Evolutionary conservation across 2,888 invertebrate genomes (phyloP).

Genomic region (Stenodema calcarata): DNA sequence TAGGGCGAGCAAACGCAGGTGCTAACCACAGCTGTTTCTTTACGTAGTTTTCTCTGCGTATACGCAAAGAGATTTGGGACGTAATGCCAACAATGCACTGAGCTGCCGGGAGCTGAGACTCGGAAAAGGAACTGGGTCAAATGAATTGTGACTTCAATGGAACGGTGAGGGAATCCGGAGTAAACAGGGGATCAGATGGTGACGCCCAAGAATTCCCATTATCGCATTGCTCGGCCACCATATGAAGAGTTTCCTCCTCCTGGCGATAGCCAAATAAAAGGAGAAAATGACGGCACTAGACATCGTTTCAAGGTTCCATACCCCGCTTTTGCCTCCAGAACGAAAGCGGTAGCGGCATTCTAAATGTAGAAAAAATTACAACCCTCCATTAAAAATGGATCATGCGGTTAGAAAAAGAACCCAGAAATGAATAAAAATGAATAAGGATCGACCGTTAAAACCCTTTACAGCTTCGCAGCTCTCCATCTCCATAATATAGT

Average conservation of each 20-base stretch:
- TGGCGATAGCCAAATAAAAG: background rate
- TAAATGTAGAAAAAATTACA: background rate
- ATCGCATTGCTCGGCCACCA: constrained; percentile 5
- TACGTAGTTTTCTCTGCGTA: too few relatives aligned
- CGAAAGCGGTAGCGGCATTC: background rate
- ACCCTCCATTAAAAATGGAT: background rate
- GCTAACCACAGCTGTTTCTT: too few relatives aligned
- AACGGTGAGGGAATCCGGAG: background rate
- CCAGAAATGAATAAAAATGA: background rate
- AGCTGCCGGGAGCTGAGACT: background rate
- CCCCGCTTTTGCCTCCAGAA: background rate
- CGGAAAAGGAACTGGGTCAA: background rate
- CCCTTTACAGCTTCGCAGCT: background rate
- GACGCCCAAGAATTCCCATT: constrained; percentile 21
- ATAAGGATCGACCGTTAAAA: background rate
- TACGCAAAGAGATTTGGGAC: background rate
- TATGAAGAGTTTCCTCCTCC: background rate
- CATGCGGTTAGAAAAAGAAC: background rate
- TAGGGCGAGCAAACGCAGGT: too few relatives aligned
- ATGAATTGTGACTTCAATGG: background rate
- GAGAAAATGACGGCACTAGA: background rate
- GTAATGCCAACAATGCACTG: too few relatives aligned
- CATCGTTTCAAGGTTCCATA: background rate
- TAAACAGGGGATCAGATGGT: constrained; percentile 18
- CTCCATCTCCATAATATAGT: background rate